Percentiles rank a stretch among this genome's conserved stretches.
Evolutionary conservation across 37 sponge, comb jelly and placozoan species (phyloP).

Genomic region (Diacarnus erythraeanus): DNA sequence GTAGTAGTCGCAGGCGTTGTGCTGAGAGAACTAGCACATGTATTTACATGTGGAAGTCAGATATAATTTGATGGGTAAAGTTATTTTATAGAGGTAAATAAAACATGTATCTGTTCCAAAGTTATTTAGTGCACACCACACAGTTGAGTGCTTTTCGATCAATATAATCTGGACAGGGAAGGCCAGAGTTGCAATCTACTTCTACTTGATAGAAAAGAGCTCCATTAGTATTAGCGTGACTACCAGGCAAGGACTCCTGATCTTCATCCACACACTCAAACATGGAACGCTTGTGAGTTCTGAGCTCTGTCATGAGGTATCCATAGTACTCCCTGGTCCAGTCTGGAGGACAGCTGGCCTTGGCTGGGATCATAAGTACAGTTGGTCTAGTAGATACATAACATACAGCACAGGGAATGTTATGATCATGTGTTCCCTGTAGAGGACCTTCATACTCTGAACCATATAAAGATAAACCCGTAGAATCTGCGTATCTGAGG

Average conservation of each 20-base stretch:
- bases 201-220: conserved; percentile 54
- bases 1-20: no score
- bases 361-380: conserved; percentile 47
- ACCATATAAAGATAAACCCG: conserved; percentile 20
- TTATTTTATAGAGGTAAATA: no score
- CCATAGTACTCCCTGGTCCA: conserved; percentile 57
- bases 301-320: conserved; percentile 35
- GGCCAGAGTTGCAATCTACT: conserved; percentile 27
- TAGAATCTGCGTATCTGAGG: neutral
- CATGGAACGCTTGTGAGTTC: neutral
- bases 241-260: conserved; percentile 24
- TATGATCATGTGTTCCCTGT: conserved; percentile 2
- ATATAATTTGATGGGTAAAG: no score
- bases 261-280: conserved; percentile 44
- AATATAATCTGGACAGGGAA: conserved; percentile 56
- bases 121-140: conserved; percentile 70
- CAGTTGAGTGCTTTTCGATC: conserved; percentile 46
- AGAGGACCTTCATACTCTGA: conserved; percentile 50
- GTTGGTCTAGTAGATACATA: conserved; percentile 4
- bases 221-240: conserved; percentile 25
- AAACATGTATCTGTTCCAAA: neutral
- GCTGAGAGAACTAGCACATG: no score
- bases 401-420: conserved; percentile 61
- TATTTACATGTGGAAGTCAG: no score
- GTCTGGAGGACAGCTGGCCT: conserved; percentile 20